Percentiles rank a stretch among this genome's conserved stretches.
These are phyloP conservation scores for Ochotona curzoniae DNA, from an alignment of 2,113 vertebrate species.

Conservation along the genomic window DNA sequence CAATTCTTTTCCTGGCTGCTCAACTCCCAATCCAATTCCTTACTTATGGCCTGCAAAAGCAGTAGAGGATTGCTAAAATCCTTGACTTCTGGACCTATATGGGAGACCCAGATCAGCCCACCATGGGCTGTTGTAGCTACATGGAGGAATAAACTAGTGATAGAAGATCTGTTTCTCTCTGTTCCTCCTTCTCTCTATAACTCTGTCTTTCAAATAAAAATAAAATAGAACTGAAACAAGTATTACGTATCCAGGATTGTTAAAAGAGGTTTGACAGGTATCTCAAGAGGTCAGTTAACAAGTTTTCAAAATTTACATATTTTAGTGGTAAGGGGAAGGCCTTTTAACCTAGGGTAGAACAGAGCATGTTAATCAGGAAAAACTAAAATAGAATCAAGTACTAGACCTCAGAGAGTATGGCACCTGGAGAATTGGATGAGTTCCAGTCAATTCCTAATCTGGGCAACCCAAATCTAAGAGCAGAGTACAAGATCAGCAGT, in stretches of 20 bases:
- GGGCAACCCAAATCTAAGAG: not conserved
- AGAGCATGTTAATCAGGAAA: not conserved
- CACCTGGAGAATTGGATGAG: not conserved
- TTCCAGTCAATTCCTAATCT: not conserved
- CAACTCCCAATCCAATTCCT: no score
- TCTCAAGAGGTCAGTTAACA: not conserved
- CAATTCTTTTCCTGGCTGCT: no score
- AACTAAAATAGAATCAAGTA: not conserved
- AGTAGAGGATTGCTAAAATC: no score
- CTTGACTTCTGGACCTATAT: no score
- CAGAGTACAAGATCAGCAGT: not conserved
- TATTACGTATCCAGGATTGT: not conserved
- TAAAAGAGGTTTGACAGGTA: not conserved
- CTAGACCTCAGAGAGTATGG: not conserved
- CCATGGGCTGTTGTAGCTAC: no score
- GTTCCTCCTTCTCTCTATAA: no score
- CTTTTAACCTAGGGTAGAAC: not conserved
- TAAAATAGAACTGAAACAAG: no score
- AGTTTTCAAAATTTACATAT: not conserved
- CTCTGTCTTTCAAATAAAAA: no score
- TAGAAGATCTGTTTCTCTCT: no score
- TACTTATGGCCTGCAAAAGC: no score
- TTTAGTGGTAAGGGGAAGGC: not conserved
- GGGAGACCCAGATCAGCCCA: no score
- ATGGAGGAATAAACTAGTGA: no score